Evolutionary conservation across 2,113 vertebrate genomes (phyloP).

Genomic region (Corythornis cristatus): DNA sequence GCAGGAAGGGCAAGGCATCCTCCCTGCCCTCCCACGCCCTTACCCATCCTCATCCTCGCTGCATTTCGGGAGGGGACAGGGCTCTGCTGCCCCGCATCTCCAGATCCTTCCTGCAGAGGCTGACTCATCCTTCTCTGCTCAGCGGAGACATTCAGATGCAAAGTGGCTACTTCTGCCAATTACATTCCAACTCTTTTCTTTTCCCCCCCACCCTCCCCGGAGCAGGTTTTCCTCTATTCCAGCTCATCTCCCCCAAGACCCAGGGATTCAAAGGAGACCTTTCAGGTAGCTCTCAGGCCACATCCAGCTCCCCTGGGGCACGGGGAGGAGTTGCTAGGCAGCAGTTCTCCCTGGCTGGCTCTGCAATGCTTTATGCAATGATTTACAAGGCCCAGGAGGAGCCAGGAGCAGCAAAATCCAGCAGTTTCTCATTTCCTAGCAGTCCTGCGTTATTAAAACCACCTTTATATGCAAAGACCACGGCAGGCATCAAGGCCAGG

Average conservation of each 20-base stretch:
- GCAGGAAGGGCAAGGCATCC: neutral
- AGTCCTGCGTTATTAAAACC: neutral
- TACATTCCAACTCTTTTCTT: neutral
- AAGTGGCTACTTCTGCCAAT: conserved; percentile 44
- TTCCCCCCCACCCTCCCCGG: neutral
- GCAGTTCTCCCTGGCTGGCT: conserved; percentile 38
- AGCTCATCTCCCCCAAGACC: neutral
- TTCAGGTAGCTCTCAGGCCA: neutral
- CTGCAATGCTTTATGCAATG: neutral
- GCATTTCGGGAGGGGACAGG: neutral
- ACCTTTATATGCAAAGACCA: conserved; percentile 10
- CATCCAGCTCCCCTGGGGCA: neutral
- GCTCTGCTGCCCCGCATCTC: neutral
- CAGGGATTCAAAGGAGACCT: conserved; percentile 4
- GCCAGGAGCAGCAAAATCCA: neutral
- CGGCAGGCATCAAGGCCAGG: neutral
- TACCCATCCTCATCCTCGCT: neutral
- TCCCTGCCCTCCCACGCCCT: neutral
- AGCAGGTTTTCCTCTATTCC: neutral
- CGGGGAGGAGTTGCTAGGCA: neutral
- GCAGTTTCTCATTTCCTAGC: neutral
- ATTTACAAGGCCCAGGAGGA: conserved; percentile 35
- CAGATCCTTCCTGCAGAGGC: neutral
- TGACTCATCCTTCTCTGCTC: conserved; percentile 34
- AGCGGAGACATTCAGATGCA: conserved; percentile 6